Percentiles rank a stretch among this genome's conserved stretches.
Evolutionary conservation across 2,888 invertebrate genomes (phyloP).

Genomic region (Sericinus montela): DNA sequence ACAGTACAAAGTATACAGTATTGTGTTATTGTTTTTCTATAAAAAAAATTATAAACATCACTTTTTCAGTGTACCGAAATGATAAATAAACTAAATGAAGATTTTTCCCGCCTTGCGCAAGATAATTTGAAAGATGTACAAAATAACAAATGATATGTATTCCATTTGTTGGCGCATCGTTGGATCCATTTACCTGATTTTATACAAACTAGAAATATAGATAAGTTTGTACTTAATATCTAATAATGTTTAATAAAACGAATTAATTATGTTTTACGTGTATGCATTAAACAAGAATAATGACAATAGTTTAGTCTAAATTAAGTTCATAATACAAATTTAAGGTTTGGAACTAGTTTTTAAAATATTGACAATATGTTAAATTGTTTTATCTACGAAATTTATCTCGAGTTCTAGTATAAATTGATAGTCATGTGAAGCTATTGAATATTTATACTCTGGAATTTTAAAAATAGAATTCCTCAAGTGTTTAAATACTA

Average conservation of each 20-base stretch:
- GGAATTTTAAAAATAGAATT: too few species aligned
- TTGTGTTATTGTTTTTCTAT: too few species aligned
- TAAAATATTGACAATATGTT: background rate
- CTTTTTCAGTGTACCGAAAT: slow-evolving; percentile 56
- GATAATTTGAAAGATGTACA: slow-evolving; percentile 44
- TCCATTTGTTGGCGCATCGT: background rate
- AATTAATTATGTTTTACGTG: background rate
- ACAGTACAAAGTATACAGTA: too few species aligned
- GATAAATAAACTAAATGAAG: slow-evolving; percentile 59
- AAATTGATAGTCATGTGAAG: too few species aligned
- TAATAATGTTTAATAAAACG: background rate
- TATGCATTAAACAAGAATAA: background rate
- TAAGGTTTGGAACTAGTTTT: background rate
- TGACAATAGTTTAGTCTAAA: background rate
- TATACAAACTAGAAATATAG: slow-evolving; percentile 4
- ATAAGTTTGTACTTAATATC: slow-evolving; percentile 7
- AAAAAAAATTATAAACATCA: too few species aligned
- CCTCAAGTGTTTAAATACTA: slow-evolving; percentile 17
- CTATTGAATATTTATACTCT: too few species aligned
- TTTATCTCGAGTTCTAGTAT: too few species aligned
- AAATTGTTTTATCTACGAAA: background rate
- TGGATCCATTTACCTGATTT: background rate
- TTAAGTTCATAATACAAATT: background rate
- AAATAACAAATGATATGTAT: slow-evolving; percentile 8
- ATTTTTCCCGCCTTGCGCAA: slow-evolving; percentile 54